A percentile compares a stretch with the other conserved stretches of the same genome.
Evolutionary conservation across 2,797 vertebrate species (phyloP).

Genomic region (Anableps anableps): DNA sequence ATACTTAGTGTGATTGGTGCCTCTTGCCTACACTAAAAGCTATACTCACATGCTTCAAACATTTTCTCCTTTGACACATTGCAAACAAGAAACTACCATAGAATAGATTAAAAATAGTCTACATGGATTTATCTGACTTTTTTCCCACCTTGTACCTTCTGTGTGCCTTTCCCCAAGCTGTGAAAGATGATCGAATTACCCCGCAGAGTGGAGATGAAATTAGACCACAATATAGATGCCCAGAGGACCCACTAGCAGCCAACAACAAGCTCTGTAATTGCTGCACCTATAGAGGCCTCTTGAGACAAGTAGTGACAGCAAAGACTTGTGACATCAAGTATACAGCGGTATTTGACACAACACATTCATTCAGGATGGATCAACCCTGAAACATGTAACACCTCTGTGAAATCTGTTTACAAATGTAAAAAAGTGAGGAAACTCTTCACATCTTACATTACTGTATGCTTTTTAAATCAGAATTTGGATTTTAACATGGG

Average conservation of each 20-base stretch:
- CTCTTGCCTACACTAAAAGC: constrained; percentile 22
- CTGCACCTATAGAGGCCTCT: constrained; percentile 52
- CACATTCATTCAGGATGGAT: constrained; percentile 53
- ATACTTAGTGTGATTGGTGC: constrained; percentile 42
- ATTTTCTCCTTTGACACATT: constrained; percentile 47
- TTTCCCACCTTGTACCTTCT: constrained; percentile 7
- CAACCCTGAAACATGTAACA: constrained; percentile 11
- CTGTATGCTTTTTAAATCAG: not conserved
- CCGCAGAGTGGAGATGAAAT: constrained; percentile 50
- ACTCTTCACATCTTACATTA: not conserved
- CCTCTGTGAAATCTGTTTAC: constrained; percentile 12
- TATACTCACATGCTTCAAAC: constrained; percentile 17
- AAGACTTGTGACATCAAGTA: constrained; percentile 40
- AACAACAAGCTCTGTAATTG: constrained; percentile 63
- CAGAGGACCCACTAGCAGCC: constrained; percentile 54
- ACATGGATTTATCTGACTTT: constrained; percentile 62
- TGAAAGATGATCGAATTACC: constrained; percentile 58
- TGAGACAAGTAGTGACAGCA: constrained; percentile 53
- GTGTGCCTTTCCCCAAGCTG: constrained; percentile 33
- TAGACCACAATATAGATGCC: constrained; percentile 57
- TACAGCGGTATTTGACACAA: constrained; percentile 36
- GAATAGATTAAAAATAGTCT: constrained; percentile 65
- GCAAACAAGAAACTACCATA: constrained; percentile 45
- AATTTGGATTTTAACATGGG: not conserved
- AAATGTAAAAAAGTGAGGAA: not conserved